Conservation (phyloP, 2,113 vertebrate genomes). For the Oncorhynchus kisutch region DNA sequence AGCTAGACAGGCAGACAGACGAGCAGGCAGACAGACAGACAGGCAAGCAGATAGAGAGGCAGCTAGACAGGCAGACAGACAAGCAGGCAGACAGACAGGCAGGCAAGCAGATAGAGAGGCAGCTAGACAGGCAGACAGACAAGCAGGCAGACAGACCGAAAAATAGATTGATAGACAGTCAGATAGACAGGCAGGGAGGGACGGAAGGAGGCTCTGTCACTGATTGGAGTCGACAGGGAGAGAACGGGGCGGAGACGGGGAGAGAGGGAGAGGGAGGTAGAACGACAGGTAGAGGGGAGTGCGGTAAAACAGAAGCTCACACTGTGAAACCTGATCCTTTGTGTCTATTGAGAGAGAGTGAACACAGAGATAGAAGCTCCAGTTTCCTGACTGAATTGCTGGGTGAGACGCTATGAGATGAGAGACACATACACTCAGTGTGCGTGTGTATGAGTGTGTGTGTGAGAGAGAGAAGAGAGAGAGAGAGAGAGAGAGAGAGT, state of each 20-base stretch:
- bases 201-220: conserved; percentile 19
- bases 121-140: too few relatives aligned
- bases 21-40: not conserved
- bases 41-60: not conserved
- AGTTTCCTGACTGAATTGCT: conserved; percentile 22
- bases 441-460: conserved; percentile 2
- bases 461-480: conserved; percentile 27
- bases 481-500: conserved; percentile 29
- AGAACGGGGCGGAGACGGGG: conserved; percentile 20
- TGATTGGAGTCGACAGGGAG: conserved; percentile 29
- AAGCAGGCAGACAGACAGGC: too few relatives aligned
- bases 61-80: too few relatives aligned
- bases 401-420: conserved; percentile 33
- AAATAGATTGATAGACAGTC: not conserved
- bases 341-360: not conserved
- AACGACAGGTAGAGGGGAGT: not conserved
- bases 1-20: too few relatives aligned
- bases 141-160: too few relatives aligned
- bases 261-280: conserved; percentile 13
- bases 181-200: not conserved
- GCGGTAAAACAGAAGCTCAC: not conserved
- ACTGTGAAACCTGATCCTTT: not conserved
- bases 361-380: not conserved
- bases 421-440: conserved; percentile 35
- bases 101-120: too few relatives aligned